phyloP scores from a whole-genome alignment of 1,140 invertebrate genomes.

The Pachypsylla venusta region DNA sequence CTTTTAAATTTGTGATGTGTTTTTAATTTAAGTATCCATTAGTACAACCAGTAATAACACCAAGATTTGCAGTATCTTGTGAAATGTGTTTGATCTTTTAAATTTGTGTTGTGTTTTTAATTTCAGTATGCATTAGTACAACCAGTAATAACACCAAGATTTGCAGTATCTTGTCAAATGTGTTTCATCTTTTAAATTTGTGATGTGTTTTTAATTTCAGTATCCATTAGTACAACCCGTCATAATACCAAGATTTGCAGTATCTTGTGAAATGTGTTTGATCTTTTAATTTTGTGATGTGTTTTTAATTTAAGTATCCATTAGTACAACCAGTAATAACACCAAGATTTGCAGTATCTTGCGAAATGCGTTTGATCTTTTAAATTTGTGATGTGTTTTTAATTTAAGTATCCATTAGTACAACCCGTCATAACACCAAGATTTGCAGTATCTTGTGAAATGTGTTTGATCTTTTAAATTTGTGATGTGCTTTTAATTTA shows the following conservation, averaged over 20 bases:
- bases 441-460: conserved; percentile 66
- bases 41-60: conserved; percentile 66
- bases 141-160: conserved; percentile 74
- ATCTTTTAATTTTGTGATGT: too few species aligned
- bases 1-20: too few species aligned
- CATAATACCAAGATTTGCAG: conserved; percentile 75
- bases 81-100: too few species aligned
- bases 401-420: too few species aligned
- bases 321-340: conserved; percentile 66
- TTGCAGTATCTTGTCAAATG: conserved; percentile 62
- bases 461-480: conserved; percentile 56
- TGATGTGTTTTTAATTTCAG: conserved; percentile 32
- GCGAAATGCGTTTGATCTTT: conserved; percentile 55
- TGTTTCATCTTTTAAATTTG: too few species aligned
- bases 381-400: too few species aligned
- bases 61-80: conserved; percentile 73
- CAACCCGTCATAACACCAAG: conserved; percentile 70
- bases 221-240: conserved; percentile 58
- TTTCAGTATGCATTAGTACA: conserved; percentile 52
- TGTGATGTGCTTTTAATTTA: too few species aligned
- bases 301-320: too few species aligned
- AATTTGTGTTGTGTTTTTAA: conserved; percentile 5
- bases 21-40: conserved; percentile 44
- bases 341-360: conserved; percentile 72
- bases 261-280: conserved; percentile 55